Percentiles rank a stretch among this genome's conserved stretches.
Evolutionary conservation across 2,113 vertebrate genomes (phyloP).

Genomic region (Stigmatopora nigra): DNA sequence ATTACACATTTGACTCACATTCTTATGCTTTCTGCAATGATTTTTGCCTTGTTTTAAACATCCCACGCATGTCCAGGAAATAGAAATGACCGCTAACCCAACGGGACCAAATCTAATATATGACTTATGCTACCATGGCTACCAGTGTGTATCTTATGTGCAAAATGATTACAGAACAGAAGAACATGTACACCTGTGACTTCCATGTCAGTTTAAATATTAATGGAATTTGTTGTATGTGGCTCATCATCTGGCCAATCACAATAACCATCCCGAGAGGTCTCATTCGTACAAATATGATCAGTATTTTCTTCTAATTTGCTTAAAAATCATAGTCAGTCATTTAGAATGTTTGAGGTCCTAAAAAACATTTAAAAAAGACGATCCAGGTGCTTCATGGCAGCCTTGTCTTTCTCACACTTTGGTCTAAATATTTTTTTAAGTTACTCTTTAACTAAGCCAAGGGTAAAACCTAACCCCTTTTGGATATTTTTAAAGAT

Average conservation of each 20-base stretch:
- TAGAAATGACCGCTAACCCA: background rate
- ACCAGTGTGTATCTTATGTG: background rate
- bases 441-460: background rate
- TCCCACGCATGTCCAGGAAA: background rate
- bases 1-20: too few relatives aligned
- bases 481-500: background rate
- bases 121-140: background rate
- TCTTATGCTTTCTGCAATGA: background rate
- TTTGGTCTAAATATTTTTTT: background rate
- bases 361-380: too few relatives aligned
- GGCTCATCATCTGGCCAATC: background rate
- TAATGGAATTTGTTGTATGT: background rate
- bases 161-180: background rate
- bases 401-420: background rate
- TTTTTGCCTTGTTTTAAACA: background rate
- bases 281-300: background rate
- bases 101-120: background rate
- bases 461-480: background rate
- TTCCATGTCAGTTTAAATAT: background rate
- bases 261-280: background rate
- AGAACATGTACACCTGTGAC: background rate
- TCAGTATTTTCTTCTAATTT: background rate
- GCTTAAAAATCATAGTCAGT: background rate
- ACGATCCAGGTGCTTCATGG: too few relatives aligned
- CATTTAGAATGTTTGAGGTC: too few relatives aligned